Percentiles rank a stretch among this genome's conserved stretches.
These are phyloP conservation scores for Armadillidium nasatum DNA, from an alignment of 1,140 invertebrate species.

Conservation along the genomic window DNA sequence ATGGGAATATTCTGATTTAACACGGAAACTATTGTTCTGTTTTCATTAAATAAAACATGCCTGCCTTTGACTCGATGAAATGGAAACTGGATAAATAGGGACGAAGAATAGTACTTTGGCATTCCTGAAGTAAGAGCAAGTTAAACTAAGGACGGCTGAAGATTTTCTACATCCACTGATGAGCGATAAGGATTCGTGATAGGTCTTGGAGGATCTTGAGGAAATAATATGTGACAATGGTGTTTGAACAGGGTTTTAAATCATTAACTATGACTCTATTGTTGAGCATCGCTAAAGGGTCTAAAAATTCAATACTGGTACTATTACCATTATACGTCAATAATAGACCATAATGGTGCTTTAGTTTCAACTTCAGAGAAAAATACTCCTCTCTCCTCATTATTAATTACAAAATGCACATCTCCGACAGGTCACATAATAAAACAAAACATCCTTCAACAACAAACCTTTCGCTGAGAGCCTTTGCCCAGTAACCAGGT, in stretches of 20 bases:
- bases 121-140: no score
- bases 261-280: slow-evolving; percentile 39
- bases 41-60: slow-evolving; percentile 74
- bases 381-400: slow-evolving; percentile 92
- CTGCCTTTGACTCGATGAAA: slow-evolving; percentile 63
- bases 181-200: no score
- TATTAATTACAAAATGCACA: slow-evolving; percentile 91
- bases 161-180: no score
- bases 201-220: slow-evolving; percentile 18
- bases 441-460: slow-evolving; percentile 82
- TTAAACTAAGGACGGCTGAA: no score
- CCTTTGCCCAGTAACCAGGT: slow-evolving; percentile 95
- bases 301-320: slow-evolving; percentile 81
- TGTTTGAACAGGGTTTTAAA: slow-evolving; percentile 1
- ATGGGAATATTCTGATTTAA: slow-evolving; percentile 82
- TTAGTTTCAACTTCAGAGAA: slow-evolving; percentile 82
- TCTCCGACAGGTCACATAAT: slow-evolving; percentile 89
- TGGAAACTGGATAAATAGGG: slow-evolving; percentile 1
- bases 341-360: slow-evolving; percentile 81
- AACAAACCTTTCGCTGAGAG: slow-evolving; percentile 84
- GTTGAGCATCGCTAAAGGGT: slow-evolving; percentile 40
- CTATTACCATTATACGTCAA: slow-evolving; percentile 98
- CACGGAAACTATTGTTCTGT: slow-evolving; percentile 74
- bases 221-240: slow-evolving; percentile 20
- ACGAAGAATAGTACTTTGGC: no score